These are phyloP conservation scores for Meles meles DNA, from an alignment of 2,113 vertebrate species.

Conservation along the genomic window DNA sequence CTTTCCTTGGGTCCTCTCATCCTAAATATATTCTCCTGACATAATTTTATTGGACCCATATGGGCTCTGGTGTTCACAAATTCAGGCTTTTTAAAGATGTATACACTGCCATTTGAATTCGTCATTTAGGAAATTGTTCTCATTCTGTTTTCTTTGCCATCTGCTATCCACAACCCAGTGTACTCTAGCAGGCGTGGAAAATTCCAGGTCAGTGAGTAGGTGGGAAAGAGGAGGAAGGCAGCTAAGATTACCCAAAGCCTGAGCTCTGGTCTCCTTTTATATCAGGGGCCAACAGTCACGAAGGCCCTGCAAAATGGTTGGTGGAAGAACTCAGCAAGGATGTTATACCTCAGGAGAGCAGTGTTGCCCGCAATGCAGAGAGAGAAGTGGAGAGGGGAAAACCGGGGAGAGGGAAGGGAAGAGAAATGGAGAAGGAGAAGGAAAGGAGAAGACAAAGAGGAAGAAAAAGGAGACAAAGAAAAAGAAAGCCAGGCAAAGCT, in stretches of 20 bases:
- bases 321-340: not conserved
- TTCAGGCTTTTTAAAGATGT: not conserved
- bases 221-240: not conserved
- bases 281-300: not conserved
- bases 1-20: not conserved
- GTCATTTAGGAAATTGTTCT: conserved; percentile 17
- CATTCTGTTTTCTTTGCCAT: not conserved
- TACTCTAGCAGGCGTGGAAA: conserved; percentile 14
- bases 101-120: conserved; percentile 2
- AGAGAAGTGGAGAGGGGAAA: not conserved
- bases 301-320: not conserved
- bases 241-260: not conserved
- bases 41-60: not conserved
- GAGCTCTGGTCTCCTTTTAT: not conserved
- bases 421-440: not conserved
- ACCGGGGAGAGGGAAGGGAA: accelerated
- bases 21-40: not conserved
- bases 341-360: not conserved
- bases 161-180: not conserved
- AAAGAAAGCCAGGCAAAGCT: not conserved
- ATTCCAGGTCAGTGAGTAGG: not conserved
- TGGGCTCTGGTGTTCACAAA: not conserved
- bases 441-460: too few relatives aligned
- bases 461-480: not conserved
- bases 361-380: not conserved